Evolutionary conservation across 2,888 invertebrate species (phyloP).

Genomic region (Cylindroiulus punctatus): DNA sequence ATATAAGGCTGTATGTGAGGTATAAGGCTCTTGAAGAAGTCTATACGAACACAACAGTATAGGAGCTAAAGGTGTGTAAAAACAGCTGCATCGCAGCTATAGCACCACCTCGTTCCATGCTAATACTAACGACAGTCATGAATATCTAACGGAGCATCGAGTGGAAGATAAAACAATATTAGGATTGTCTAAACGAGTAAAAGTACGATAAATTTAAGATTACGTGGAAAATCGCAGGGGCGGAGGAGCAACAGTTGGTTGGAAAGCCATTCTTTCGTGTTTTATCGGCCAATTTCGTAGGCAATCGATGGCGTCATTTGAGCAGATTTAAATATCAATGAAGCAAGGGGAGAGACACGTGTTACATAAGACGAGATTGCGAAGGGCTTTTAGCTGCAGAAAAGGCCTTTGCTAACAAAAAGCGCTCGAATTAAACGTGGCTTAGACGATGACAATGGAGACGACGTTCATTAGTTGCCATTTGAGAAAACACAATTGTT

Average conservation of each 20-base stretch:
- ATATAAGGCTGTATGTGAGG: no score
- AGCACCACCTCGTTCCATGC: not conserved
- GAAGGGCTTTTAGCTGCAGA: not conserved
- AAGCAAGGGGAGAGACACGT: not conserved
- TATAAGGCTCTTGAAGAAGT: no score
- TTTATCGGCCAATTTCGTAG: slow-evolving; percentile 31
- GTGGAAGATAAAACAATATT: slow-evolving; percentile 23
- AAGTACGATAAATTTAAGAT: slow-evolving; percentile 37
- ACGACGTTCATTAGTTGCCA: not conserved
- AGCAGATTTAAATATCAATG: slow-evolving; percentile 31
- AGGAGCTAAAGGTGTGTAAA: no score
- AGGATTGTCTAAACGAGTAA: slow-evolving; percentile 7
- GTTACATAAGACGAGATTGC: not conserved
- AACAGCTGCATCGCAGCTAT: no score
- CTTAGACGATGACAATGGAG: slow-evolving; percentile 30
- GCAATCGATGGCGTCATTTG: slow-evolving; percentile 13
- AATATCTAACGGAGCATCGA: not conserved
- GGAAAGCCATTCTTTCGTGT: slow-evolving; percentile 31
- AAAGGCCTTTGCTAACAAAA: not conserved
- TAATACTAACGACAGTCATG: not conserved
- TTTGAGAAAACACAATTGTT: not conserved
- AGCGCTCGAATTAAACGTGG: not conserved
- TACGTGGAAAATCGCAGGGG: not conserved
- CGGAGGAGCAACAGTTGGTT: slow-evolving; percentile 6
- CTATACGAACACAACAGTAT: no score